Base-by-base conservation (phyloP, 2,888 invertebrate species). In the Eueremaeus valkanovi region DNA sequence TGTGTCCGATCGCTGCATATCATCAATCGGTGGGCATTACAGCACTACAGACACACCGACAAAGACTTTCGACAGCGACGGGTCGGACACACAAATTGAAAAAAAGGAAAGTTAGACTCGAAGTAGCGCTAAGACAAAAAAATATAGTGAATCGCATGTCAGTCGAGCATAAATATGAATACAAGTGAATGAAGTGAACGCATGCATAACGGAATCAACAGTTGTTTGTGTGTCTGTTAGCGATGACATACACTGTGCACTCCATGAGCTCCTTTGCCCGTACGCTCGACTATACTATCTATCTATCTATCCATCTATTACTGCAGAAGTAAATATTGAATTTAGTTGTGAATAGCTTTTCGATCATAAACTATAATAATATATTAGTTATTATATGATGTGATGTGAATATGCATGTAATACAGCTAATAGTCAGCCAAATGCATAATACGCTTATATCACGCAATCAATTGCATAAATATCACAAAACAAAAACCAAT, bases 121-220 rank as follows among this genome's bases (percentile, higher is more conserved):
- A n/a, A n/a, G n/a, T n/a, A n/a, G n/a, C n/a, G n/a, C n/a, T 33
- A 33, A 33, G 16, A 63, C 16, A 63, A 13, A 16, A 58, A 58
- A 27, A 27, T 58, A 58, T 58, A 27, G 27, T 21, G 13, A 58
- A 33, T 63, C 63, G 58, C 58, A 58, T 58, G 58, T 58, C 58
- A 58, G 58, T 58, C 58, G 31, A 31, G 58, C 63, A 63, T 63
- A 63, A 63, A 63, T 63, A 63, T n/a, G n/a, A n/a, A n/a, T n/a
- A n/a, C n/a, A n/a, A n/a, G n/a, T 63, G 31, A 58, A 63, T 63
- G 63, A 63, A 63, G 33, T 63, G 63, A 63, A 63, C 63, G 63
- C 63, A 63, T 63, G 63, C 63, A 63, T 63, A 63, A 63, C 63
- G 63, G 31, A 33, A 63, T 63, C 63, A 63, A 63, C 63, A 63